Evolutionary conservation across 2,797 vertebrate genomes (phyloP).

Genomic region (Lepus townsendii): DNA sequence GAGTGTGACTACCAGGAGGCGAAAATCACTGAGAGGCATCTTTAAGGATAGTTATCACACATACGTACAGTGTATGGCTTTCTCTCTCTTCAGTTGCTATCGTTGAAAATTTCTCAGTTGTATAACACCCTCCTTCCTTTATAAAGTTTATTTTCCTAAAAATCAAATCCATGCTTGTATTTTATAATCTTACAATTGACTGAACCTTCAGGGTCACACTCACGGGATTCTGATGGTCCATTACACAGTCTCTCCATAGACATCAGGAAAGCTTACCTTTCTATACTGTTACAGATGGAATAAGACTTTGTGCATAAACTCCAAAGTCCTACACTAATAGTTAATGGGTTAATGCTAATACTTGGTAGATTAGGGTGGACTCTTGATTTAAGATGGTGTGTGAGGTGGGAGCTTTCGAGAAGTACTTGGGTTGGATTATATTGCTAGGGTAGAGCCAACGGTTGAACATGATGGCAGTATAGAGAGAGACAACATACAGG

Average conservation of each 20-base stretch:
- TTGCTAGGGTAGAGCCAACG: too few species aligned
- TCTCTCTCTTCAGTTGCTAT: not conserved
- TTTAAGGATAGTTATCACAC: not conserved
- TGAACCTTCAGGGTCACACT: not conserved
- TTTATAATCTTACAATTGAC: not conserved
- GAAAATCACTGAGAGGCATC: not conserved
- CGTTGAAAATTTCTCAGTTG: conserved; percentile 13
- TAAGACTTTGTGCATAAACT: too few species aligned
- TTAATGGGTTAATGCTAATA: too few species aligned
- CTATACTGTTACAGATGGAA: not conserved
- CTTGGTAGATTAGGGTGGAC: too few species aligned
- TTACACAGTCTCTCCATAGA: not conserved
- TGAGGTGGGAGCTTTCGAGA: too few species aligned
- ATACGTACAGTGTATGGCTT: not conserved
- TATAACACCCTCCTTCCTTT: not conserved
- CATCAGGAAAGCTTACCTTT: not conserved
- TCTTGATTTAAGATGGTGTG: too few species aligned
- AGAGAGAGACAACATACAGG: too few species aligned
- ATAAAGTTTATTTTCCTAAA: not conserved
- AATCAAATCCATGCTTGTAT: not conserved
- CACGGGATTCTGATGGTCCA: not conserved
- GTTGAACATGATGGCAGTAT: too few species aligned
- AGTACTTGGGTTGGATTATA: too few species aligned
- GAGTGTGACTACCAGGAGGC: not conserved
- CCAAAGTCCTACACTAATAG: too few species aligned